A percentile compares a stretch with the other conserved stretches of the same genome.
Evolutionary conservation across 2,888 invertebrate genomes (phyloP).

Genomic region (Mythimna impura): DNA sequence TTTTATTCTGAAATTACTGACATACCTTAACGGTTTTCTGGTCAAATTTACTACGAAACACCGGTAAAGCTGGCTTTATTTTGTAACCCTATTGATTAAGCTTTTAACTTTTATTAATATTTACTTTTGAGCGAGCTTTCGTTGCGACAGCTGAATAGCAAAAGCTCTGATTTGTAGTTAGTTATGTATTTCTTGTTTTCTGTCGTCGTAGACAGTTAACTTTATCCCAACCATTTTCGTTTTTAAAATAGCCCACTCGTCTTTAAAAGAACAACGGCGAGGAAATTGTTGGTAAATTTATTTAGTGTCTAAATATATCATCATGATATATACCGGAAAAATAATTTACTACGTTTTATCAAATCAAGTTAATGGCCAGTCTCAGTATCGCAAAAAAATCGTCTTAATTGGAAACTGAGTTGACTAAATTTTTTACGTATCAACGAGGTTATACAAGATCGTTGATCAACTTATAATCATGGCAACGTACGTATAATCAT

Average conservation of each 20-base stretch:
- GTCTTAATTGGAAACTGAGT: no score
- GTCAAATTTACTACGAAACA: background rate
- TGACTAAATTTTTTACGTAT: no score
- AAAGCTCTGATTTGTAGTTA: background rate
- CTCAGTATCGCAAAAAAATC: no score
- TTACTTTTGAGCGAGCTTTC: background rate
- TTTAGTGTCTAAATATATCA: no score
- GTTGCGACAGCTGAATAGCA: background rate
- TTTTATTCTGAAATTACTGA: slow-evolving; percentile 17
- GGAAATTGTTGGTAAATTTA: no score
- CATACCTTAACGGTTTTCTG: background rate
- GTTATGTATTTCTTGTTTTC: background rate
- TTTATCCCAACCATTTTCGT: background rate
- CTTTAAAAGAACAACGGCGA: no score
- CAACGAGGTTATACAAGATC: no score
- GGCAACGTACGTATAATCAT: no score
- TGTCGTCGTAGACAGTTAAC: background rate
- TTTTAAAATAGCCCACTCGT: background rate
- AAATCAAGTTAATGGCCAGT: no score
- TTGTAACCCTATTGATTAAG: background rate
- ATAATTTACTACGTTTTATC: no score
- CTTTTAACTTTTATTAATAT: background rate
- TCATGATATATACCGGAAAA: no score
- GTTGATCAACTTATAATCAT: no score
- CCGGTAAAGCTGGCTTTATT: background rate